A percentile compares a stretch with the other conserved stretches of the same genome.
These are phyloP conservation scores for Bradypodion ventrale DNA, from an alignment of 2,797 vertebrate genomes.

Conservation along the genomic window DNA sequence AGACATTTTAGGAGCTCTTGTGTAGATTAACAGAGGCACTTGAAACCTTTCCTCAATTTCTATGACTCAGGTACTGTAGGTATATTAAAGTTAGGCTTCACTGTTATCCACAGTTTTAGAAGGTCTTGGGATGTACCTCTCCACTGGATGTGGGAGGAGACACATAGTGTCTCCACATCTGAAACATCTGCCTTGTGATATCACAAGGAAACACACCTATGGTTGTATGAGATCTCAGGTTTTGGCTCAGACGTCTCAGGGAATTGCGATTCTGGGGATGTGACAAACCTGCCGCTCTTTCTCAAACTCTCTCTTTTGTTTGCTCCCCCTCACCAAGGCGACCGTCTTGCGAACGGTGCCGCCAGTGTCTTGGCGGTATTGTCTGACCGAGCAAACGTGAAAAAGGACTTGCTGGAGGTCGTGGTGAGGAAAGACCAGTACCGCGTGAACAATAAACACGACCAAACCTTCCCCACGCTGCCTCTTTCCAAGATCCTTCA, in stretches of 20 bases:
- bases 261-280: no score
- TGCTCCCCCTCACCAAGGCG: constrained; percentile 72
- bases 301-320: neutral
- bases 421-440: constrained; percentile 72
- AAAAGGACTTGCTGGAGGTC: constrained; percentile 74
- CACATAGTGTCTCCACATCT: no score
- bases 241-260: no score
- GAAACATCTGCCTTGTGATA: neutral
- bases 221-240: no score
- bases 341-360: constrained; percentile 68
- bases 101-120: no score
- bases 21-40: no score
- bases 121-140: no score
- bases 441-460: constrained; percentile 79
- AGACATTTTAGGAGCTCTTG: no score
- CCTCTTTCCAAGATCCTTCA: constrained; percentile 53
- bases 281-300: accelerated
- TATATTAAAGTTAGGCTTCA: no score
- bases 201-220: neutral
- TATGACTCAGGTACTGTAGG: no score
- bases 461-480: constrained; percentile 64
- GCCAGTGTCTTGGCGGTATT: constrained; percentile 83
- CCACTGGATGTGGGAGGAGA: no score
- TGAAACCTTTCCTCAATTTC: no score
- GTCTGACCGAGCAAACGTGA: constrained; percentile 80